phyloP scores from a whole-genome alignment of 2,797 vertebrate species.

The Syndactyla subalaris region DNA sequence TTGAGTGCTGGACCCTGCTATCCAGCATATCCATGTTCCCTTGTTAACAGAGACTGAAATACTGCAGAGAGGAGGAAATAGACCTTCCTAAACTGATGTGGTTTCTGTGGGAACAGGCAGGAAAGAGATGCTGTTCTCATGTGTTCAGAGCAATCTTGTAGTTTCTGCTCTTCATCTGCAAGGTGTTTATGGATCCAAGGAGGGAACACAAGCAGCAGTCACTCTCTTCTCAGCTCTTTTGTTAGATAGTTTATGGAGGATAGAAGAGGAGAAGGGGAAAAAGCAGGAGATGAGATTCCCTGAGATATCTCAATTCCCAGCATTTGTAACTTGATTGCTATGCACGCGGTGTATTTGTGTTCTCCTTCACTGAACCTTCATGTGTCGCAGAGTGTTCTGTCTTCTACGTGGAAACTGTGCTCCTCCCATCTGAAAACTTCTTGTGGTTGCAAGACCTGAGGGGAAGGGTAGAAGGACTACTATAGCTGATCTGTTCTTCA shows the following conservation, averaged over 20 bases:
- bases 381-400: background rate
- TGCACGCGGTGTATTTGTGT: rapidly evolving
- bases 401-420: background rate
- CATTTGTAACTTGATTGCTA: background rate
- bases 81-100: background rate
- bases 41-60: background rate
- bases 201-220: background rate
- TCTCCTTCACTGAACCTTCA: rapidly evolving
- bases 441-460: background rate
- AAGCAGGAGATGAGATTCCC: background rate
- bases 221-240: background rate
- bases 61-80: background rate
- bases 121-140: background rate
- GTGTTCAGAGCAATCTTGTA: background rate
- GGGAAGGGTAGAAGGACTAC: background rate
- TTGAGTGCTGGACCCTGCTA: background rate
- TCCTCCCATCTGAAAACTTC: background rate
- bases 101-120: rapidly evolving
- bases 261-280: background rate
- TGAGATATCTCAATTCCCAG: background rate
- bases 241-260: background rate
- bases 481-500: background rate
- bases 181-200: background rate
- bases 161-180: background rate
- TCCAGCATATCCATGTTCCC: background rate